A percentile compares a stretch with the other conserved stretches of the same genome.
These are phyloP conservation scores for Noctua comes DNA, from an alignment of 2,888 invertebrate genomes.

Conservation along the genomic window DNA sequence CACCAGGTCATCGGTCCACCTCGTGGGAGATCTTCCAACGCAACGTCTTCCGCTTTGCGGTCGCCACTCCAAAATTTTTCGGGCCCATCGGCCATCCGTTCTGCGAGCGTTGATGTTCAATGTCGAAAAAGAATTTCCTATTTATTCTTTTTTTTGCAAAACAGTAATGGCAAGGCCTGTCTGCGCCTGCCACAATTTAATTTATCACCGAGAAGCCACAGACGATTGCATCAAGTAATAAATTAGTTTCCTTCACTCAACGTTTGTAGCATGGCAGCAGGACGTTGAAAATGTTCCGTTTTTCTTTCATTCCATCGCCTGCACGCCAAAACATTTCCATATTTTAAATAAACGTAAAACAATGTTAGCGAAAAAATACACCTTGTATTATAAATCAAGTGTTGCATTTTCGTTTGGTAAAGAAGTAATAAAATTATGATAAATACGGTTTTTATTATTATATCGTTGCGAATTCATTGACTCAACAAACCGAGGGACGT, in stretches of 20 bases:
- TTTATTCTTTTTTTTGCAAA: neutral
- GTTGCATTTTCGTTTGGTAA: slow-evolving; percentile 42
- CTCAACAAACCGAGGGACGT: slow-evolving; percentile 23
- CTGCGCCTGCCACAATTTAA: slow-evolving; percentile 22
- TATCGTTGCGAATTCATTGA: slow-evolving; percentile 43
- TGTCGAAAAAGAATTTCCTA: neutral
- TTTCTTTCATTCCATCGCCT: slow-evolving; percentile 28
- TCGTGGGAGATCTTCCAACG: too few relatives aligned
- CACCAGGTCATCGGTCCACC: too few relatives aligned
- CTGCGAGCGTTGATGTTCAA: too few relatives aligned
- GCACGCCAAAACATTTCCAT: slow-evolving; percentile 48
- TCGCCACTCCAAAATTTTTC: too few relatives aligned
- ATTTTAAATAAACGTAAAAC: slow-evolving; percentile 35
- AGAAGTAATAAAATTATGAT: slow-evolving; percentile 54
- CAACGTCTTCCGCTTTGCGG: too few relatives aligned
- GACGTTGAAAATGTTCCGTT: slow-evolving; percentile 27
- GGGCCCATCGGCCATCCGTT: too few relatives aligned
- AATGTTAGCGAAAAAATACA: slow-evolving; percentile 34
- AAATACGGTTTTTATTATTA: slow-evolving; percentile 35
- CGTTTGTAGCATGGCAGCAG: slow-evolving; percentile 6
- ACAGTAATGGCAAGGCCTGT: slow-evolving; percentile 13
- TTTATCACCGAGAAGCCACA: slow-evolving; percentile 28
- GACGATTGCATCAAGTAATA: slow-evolving; percentile 48
- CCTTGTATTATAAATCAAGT: slow-evolving; percentile 49
- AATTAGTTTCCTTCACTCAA: slow-evolving; percentile 40